Evolutionary conservation across 2,888 invertebrate species (phyloP), one percentile per base, ranked within the genome.

Genomic region (Caenorhabditis panamensis): DNA sequence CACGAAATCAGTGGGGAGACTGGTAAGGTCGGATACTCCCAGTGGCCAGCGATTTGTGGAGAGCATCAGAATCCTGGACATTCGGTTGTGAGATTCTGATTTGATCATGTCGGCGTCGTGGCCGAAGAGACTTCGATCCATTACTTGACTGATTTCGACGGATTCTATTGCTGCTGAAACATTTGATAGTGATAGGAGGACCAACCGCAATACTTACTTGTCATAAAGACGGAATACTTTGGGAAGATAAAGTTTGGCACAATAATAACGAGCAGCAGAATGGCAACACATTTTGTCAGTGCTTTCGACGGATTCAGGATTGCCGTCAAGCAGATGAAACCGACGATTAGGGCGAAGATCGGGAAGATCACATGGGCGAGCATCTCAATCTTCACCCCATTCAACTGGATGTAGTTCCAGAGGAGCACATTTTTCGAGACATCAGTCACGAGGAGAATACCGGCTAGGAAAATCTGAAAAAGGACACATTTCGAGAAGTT

Each of bases 391-490:
- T 86, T 84, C 6, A 79, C 78, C 37, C 79, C 84, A 44, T 79
- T 76, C 28, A 81, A 75, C 41, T 79, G 72, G 16, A 86, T 44
- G 66, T 79, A 82, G 44, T 83, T 82, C 86, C 86, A 86, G 18
- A 86, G 66, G 5, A 86, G 71, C 18, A 84, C 81, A 47, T 76
- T 77, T 31, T 79, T 76, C 16, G 86, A 86, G 36, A 84, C 79
- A 56, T 86, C 84, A 20, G 83, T 73, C 24, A 86, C 82, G n/a
- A 86, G 64, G 6, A 86, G 68, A 20, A 84, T 78, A 64, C 86
- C 84, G 51, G 84, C 82, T 22, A 84, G 47, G 54, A 86, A 84
- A 8, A 84, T 82, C 84, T 84, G 66, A 3, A 41, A 41, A 11
- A 3, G 41, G 41, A 41, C n/a, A n/a, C n/a, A n/a, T n/a, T n/a